phyloP scores from a whole-genome alignment of 2,797 vertebrate species.

The Sparidentex hasta region DNA sequence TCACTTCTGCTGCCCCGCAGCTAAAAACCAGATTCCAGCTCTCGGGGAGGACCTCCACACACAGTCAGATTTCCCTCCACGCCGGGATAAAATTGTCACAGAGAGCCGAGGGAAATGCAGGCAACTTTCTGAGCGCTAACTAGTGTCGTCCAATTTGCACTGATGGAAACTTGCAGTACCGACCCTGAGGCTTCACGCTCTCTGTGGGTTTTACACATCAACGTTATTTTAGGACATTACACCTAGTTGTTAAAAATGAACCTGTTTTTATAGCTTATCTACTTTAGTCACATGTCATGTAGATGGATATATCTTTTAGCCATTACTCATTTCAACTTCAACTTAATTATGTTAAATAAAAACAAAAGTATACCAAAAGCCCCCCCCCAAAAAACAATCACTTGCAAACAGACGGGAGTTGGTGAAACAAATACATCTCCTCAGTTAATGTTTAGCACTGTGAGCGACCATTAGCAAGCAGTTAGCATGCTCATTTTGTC shows the following conservation, averaged over 20 bases:
- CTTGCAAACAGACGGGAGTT: no score
- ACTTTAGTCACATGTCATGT: neutral
- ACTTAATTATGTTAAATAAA: neutral
- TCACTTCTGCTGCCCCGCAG: slow-evolving; percentile 25
- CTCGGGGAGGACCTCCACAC: slow-evolving; percentile 11
- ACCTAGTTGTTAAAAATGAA: neutral
- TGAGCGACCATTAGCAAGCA: neutral
- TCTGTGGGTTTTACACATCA: neutral
- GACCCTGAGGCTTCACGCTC: neutral
- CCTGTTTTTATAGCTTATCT: neutral
- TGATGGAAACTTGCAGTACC: slow-evolving; percentile 7
- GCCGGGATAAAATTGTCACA: slow-evolving; percentile 16
- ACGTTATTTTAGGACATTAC: slow-evolving; percentile 1
- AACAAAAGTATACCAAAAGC: neutral
- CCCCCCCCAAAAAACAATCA: neutral
- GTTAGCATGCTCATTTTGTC: neutral
- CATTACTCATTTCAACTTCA: neutral
- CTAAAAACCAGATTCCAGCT: neutral
- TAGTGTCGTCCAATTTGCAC: slow-evolving; percentile 8
- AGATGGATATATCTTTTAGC: neutral
- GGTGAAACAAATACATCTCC: no score
- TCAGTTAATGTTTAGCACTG: neutral
- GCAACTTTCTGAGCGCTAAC: neutral
- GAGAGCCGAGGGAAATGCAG: neutral
- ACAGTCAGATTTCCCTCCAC: slow-evolving; percentile 7